Conservation (phyloP, 2,888 invertebrate genomes). For the Tricholauxania praeusta region DNA sequence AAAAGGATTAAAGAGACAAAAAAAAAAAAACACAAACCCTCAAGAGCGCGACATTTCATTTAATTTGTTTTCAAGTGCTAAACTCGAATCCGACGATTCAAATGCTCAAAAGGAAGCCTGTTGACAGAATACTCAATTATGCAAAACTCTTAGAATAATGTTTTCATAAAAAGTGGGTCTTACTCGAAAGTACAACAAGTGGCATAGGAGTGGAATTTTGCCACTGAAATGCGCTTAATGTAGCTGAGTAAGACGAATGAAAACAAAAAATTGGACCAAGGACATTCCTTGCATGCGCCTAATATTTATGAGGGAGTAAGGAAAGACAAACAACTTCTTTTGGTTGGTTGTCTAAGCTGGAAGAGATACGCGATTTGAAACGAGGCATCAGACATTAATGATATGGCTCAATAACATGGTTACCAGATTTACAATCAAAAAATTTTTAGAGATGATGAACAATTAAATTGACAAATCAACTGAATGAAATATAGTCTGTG, state of each 20-base stretch:
- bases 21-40: not conserved
- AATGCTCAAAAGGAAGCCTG: constrained; percentile 1
- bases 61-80: constrained; percentile 5
- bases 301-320: too few relatives aligned
- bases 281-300: too few relatives aligned
- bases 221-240: constrained; percentile 7
- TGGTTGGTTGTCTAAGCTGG: too few relatives aligned
- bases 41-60: not conserved
- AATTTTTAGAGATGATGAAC: too few relatives aligned
- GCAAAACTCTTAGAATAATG: constrained; percentile 43
- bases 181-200: constrained; percentile 13
- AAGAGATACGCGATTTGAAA: too few relatives aligned
- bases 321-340: too few relatives aligned
- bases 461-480: too few relatives aligned
- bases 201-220: not conserved
- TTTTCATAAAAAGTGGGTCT: constrained; percentile 39
- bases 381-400: too few relatives aligned
- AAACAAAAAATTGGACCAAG: too few relatives aligned
- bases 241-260: not conserved
- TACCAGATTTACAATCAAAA: too few relatives aligned
- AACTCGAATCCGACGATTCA: not conserved
- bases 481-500: too few relatives aligned
- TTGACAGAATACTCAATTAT: constrained; percentile 42
- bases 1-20: constrained; percentile 10
- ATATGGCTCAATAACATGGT: too few relatives aligned